A percentile compares a stretch with the other conserved stretches of the same genome.
Evolutionary conservation across 2,888 invertebrate species (phyloP).

Genomic region (Diarsia rubi): DNA sequence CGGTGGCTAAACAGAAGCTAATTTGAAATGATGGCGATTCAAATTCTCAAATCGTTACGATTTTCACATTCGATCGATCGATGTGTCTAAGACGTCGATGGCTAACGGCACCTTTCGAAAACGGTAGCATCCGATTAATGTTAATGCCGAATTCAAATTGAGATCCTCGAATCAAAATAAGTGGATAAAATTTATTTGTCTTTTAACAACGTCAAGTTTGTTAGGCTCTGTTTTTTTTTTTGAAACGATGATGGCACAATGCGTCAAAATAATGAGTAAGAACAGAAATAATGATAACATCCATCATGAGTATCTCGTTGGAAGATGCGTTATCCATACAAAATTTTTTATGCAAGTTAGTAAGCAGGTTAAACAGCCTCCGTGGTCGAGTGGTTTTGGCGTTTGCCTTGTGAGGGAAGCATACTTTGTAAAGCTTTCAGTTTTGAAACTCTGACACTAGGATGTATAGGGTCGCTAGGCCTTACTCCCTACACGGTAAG

Average conservation of each 20-base stretch:
- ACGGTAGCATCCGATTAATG: slow-evolving; percentile 56
- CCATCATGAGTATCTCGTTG: not conserved
- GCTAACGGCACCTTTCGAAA: slow-evolving; percentile 59
- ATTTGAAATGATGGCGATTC: slow-evolving; percentile 51
- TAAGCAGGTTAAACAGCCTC: not conserved
- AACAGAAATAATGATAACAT: not conserved
- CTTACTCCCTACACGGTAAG: no score
- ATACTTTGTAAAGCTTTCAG: no score
- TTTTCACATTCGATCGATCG: slow-evolving; percentile 55
- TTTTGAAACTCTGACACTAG: no score
- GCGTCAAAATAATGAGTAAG: not conserved
- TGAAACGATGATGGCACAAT: not conserved
- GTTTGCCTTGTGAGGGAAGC: no score
- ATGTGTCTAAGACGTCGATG: slow-evolving; percentile 42
- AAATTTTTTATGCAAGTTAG: not conserved
- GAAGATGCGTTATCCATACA: not conserved
- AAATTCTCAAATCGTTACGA: slow-evolving; percentile 47
- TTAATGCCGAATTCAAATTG: slow-evolving; percentile 51
- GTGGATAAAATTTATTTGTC: slow-evolving; percentile 31
- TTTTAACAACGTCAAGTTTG: slow-evolving; percentile 14
- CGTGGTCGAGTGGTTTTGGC: no score
- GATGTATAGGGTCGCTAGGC: no score
- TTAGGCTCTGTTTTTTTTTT: not conserved
- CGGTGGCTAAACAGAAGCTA: slow-evolving; percentile 56
- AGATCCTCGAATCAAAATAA: slow-evolving; percentile 31